Conservation (phyloP, 2,113 vertebrate genomes). For the Phalacrocorax brasilianus region DNA sequence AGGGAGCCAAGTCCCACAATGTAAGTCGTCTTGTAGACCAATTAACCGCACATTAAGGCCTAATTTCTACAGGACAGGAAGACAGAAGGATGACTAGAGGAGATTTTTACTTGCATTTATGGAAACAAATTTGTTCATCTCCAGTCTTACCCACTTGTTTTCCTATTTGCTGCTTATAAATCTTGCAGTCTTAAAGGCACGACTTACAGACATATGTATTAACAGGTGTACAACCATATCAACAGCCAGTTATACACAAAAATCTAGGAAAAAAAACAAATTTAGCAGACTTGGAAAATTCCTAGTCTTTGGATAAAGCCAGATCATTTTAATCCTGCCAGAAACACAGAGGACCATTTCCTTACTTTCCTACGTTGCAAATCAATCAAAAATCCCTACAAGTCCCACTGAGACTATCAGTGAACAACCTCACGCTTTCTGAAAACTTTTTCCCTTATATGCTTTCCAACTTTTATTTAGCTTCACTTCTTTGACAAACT, state of each 20-base stretch:
- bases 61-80: neutral
- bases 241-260: neutral
- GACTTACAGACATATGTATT: neutral
- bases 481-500: neutral
- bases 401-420: neutral
- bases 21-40: neutral
- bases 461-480: neutral
- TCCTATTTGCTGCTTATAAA: neutral
- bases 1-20: neutral
- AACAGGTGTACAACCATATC: neutral
- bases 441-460: neutral
- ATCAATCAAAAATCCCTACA: neutral
- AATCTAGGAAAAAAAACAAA: neutral
- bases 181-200: neutral
- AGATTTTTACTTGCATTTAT: neutral
- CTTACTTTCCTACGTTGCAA: neutral
- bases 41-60: accelerated
- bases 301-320: neutral
- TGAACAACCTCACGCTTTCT: neutral
- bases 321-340: neutral
- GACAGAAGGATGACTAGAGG: neutral
- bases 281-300: neutral
- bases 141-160: neutral
- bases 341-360: neutral
- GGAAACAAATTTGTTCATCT: neutral